A percentile compares a stretch with the other conserved stretches of the same genome.
phyloP scores from a whole-genome alignment of 1,140 invertebrate species.

The Drosophila ficusphila region DNA sequence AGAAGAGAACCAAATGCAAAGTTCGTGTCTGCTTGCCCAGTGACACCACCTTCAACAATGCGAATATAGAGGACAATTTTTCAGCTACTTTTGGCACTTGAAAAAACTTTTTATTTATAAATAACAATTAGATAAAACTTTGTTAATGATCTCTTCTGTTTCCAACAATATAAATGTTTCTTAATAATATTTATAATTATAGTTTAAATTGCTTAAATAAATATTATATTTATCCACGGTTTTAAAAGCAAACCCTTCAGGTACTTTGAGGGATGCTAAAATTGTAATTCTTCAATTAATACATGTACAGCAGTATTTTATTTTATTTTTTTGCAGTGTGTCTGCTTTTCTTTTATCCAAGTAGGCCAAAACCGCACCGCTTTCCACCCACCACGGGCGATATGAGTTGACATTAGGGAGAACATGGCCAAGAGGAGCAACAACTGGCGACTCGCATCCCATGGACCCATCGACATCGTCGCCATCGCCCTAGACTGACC shows the following conservation, averaged over 20 bases:
- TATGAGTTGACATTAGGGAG: constrained; percentile 50
- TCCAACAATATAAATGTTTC: too few species aligned
- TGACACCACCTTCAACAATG: constrained; percentile 39
- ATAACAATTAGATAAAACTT: too few species aligned
- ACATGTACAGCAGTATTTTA: too few species aligned
- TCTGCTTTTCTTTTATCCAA: constrained; percentile 2
- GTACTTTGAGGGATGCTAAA: too few species aligned
- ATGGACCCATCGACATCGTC: constrained; percentile 27
- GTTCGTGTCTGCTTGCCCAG: constrained; percentile 23
- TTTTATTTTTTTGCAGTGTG: constrained; percentile 3
- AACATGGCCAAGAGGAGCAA: constrained; percentile 40
- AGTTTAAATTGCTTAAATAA: too few species aligned
- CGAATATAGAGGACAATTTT: background rate
- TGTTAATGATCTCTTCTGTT: too few species aligned
- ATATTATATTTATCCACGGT: too few species aligned
- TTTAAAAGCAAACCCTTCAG: too few species aligned
- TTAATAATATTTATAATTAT: too few species aligned
- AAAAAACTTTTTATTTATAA: background rate
- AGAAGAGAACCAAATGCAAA: constrained; percentile 39
- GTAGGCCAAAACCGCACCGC: constrained; percentile 20
- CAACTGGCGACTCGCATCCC: constrained; percentile 25
- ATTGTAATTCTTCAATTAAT: too few species aligned
- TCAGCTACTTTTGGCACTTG: background rate
- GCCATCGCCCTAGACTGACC: constrained; percentile 71
- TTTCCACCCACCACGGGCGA: constrained; percentile 3